Evolutionary conservation across 2,797 vertebrate genomes (phyloP).

Genomic region (Peromyscus aztecus): DNA sequence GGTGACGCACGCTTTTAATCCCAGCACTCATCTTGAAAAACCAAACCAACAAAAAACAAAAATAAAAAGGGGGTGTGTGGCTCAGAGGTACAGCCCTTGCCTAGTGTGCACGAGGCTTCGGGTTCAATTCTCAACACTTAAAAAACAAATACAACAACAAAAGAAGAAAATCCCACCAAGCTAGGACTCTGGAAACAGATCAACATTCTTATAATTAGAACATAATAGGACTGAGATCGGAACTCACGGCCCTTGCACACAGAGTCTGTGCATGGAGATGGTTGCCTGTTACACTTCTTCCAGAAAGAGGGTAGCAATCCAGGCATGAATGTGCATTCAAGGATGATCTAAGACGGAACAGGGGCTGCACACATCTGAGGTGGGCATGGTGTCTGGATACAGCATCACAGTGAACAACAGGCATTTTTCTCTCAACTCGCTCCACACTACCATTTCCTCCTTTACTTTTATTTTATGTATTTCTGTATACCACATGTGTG

Average conservation of each 20-base stretch:
- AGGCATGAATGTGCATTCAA: background rate
- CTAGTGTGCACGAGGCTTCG: background rate
- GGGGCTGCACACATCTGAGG: background rate
- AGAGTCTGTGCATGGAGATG: background rate
- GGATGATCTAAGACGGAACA: background rate
- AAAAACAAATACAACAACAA: background rate
- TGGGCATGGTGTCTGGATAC: background rate
- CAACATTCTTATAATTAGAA: background rate
- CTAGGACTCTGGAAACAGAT: background rate
- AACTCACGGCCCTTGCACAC: background rate
- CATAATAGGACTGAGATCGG: background rate
- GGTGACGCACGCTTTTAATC: no score
- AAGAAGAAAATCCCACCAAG: background rate
- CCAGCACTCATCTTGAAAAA: no score
- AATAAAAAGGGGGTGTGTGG: background rate
- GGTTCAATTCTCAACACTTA: background rate
- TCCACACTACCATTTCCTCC: background rate
- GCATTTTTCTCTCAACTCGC: background rate
- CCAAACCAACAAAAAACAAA: no score
- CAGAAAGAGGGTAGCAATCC: background rate
- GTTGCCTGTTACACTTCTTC: background rate
- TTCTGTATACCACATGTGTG: background rate
- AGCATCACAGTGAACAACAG: background rate
- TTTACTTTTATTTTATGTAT: background rate
- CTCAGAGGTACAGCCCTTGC: background rate